These are phyloP conservation scores for Macaca fascicularis DNA, from an alignment of 2,113 vertebrate species.

Conservation along the genomic window T2T-MFA8v1.1 NC_088395.1:139367001-139367500, in stretches of 20 bases:
- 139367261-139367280: not conserved
- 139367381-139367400: conserved; percentile 35
- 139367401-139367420: not conserved
- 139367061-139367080: too few species aligned
- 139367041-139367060: too few species aligned
- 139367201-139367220: not conserved
- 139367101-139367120: too few species aligned
- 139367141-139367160: too few species aligned
- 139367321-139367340: not conserved
- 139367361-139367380: conserved; percentile 43
- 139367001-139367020: too few species aligned
- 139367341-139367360: not conserved
- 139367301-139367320: not conserved
- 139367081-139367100: too few species aligned
- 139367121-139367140: too few species aligned
- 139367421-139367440: not conserved
- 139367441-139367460: not conserved
- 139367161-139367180: not conserved
- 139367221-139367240: not conserved
- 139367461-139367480: not conserved
- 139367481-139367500: not conserved
- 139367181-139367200: not conserved
- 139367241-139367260: not conserved
- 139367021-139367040: too few species aligned
- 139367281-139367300: not conserved